Conservation (phyloP, 2,113 vertebrate genomes). For the Dromiciops gliroides region DNA sequence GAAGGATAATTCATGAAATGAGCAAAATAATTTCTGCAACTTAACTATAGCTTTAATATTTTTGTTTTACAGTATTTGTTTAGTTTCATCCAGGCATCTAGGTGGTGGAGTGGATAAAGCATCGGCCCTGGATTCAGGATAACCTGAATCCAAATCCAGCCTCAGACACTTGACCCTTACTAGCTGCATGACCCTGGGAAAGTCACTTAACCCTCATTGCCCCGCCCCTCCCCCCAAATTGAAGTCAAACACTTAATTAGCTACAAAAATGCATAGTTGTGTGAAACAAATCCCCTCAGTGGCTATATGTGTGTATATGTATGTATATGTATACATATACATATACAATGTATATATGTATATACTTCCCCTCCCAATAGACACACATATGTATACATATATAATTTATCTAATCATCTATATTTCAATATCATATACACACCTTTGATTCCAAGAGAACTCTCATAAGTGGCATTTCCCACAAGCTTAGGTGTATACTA, state of each 20-base stretch:
- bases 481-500: neutral
- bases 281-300: neutral
- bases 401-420: too few relatives aligned
- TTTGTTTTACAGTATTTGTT: neutral
- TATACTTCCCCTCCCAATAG: too few relatives aligned
- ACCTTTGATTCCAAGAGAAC: neutral
- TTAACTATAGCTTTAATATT: neutral
- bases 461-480: neutral
- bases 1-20: neutral
- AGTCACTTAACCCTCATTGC: too few relatives aligned
- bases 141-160: neutral
- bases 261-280: neutral
- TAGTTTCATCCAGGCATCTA: neutral
- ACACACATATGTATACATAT: too few relatives aligned
- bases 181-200: too few relatives aligned
- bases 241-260: too few relatives aligned
- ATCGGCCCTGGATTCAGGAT: neutral
- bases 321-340: too few relatives aligned
- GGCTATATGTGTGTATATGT: neutral
- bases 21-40: neutral
- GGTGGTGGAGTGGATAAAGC: neutral
- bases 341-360: too few relatives aligned
- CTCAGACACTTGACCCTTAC: too few relatives aligned
- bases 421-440: neutral
- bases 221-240: too few relatives aligned